Evolutionary conservation across 2,113 vertebrate genomes (phyloP), one percentile per base, ranked within the genome.

Genomic region (Rhineura floridana): DNA sequence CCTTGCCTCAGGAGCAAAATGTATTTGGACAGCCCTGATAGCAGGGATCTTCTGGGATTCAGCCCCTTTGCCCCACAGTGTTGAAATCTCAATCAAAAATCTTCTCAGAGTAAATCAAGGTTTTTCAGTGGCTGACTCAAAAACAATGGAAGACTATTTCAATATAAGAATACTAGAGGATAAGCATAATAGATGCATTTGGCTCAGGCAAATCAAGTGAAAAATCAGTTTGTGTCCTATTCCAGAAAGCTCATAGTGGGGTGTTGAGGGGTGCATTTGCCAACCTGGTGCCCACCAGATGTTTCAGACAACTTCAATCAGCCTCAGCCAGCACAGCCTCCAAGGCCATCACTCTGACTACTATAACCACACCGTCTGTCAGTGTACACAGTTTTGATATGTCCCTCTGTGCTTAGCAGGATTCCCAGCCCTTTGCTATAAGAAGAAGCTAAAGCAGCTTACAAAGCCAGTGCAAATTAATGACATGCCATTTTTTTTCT

Each of bases 251-350:
- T 36, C 6, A 17, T 70, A 4, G 2, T 0, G 72, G 36, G 17
- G 0, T 65, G 15, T 2, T 73, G 1, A 1, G 46, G 15, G 19
- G 1, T 1, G 52, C n/a, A n/a, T n/a, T n/a, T n/a, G n/a, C n/a
- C n/a, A n/a, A n/a, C n/a, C n/a, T n/a, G n/a, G n/a, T n/a, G n/a
- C n/a, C n/a, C n/a, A n/a, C n/a, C n/a, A n/a, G n/a, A n/a, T n/a
- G n/a, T 59, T 59, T 59, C 55, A 19, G 55, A 3, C 55, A 13
- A 17, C 15, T 5, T 17, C 55, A 13, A 59, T 21, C 17, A 59
- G 55, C 21, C 55, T 59, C 15, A 59, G 15, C 55, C 17, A 59
- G 8, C 17, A n/a, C n/a, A n/a, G n/a, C n/a, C n/a, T n/a, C n/a
- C n/a, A n/a, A n/a, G n/a, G n/a, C n/a, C n/a, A n/a, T n/a, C n/a